These are phyloP conservation scores for Tenebrosternarchus preto DNA, from an alignment of 2,113 vertebrate species.

Conservation along the genomic window DNA sequence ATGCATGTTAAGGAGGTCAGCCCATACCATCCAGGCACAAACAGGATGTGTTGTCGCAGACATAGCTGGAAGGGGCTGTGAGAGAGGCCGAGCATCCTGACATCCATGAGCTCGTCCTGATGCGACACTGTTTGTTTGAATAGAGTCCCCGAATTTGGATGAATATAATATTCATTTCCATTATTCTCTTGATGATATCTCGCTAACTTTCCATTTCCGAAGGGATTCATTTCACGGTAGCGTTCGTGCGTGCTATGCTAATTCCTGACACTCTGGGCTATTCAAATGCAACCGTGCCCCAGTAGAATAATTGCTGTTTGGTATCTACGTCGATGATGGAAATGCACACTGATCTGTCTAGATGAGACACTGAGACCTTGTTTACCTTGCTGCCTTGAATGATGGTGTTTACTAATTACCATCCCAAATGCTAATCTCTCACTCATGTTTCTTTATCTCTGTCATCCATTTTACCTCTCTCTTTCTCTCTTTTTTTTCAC, in stretches of 20 bases:
- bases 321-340: slow-evolving; percentile 47
- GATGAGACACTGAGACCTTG: slow-evolving; percentile 51
- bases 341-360: slow-evolving; percentile 49
- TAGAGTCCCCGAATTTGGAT: slow-evolving; percentile 42
- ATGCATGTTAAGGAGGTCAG: slow-evolving; percentile 30
- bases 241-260: slow-evolving; percentile 53
- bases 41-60: slow-evolving; percentile 20
- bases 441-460: neutral
- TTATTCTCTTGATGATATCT: slow-evolving; percentile 60
- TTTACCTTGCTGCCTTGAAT: slow-evolving; percentile 42
- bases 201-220: slow-evolving; percentile 47
- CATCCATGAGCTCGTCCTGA: slow-evolving; percentile 13
- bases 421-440: slow-evolving; percentile 42
- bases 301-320: slow-evolving; percentile 54
- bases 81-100: neutral
- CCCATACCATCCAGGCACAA: neutral
- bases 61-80: neutral
- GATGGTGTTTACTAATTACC: slow-evolving; percentile 54
- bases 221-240: slow-evolving; percentile 56
- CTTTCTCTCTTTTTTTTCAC: neutral
- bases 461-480: neutral
- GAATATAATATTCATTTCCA: slow-evolving; percentile 56
- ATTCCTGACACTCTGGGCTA: slow-evolving; percentile 50
- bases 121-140: slow-evolving; percentile 51
- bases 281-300: slow-evolving; percentile 39